These are phyloP conservation scores for Xenentodon cancila DNA, from an alignment of 2,797 vertebrate genomes.

Conservation along the genomic window DNA sequence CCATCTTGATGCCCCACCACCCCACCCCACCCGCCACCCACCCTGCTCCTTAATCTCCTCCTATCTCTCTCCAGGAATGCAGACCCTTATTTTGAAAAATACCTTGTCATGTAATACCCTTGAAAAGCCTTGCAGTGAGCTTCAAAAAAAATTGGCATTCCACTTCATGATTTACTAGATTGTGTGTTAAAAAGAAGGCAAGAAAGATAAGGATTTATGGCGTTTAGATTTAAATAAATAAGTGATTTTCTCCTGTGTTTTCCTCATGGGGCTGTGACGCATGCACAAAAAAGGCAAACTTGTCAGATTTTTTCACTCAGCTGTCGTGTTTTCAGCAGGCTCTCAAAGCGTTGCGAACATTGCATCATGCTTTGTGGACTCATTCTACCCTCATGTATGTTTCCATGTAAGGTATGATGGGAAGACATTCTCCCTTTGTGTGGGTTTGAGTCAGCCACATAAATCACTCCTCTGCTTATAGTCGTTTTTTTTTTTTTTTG, in stretches of 20 bases:
- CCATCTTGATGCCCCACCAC: constrained; percentile 59
- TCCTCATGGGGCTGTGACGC: constrained; percentile 15
- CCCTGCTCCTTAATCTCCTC: constrained; percentile 73
- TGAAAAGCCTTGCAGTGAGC: constrained; percentile 69
- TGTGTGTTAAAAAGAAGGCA: constrained; percentile 66
- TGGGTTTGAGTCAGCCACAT: constrained; percentile 66
- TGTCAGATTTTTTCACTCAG: constrained; percentile 45
- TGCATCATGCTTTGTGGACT: constrained; percentile 67
- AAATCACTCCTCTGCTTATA: constrained; percentile 70
- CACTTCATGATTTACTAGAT: constrained; percentile 66
- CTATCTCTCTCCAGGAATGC: constrained; percentile 81
- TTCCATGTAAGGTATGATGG: constrained; percentile 79
- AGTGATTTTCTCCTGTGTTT: constrained; percentile 36
- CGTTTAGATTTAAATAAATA: constrained; percentile 68
- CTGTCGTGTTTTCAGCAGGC: constrained; percentile 64
- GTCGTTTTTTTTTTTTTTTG: constrained; percentile 12
- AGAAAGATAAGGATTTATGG: constrained; percentile 64
- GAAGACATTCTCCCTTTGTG: constrained; percentile 60
- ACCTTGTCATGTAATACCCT: constrained; percentile 82
- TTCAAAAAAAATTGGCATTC: constrained; percentile 65
- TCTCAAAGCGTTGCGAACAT: constrained; percentile 49
- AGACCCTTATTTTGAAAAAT: constrained; percentile 79
- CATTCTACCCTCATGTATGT: constrained; percentile 64
- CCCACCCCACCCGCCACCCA: constrained; percentile 52
- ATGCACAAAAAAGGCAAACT: constrained; percentile 48